Percentiles rank a stretch among this genome's conserved stretches.
Conservation (phyloP, 2,797 vertebrate genomes). For the Aldrovandia affinis region DNA sequence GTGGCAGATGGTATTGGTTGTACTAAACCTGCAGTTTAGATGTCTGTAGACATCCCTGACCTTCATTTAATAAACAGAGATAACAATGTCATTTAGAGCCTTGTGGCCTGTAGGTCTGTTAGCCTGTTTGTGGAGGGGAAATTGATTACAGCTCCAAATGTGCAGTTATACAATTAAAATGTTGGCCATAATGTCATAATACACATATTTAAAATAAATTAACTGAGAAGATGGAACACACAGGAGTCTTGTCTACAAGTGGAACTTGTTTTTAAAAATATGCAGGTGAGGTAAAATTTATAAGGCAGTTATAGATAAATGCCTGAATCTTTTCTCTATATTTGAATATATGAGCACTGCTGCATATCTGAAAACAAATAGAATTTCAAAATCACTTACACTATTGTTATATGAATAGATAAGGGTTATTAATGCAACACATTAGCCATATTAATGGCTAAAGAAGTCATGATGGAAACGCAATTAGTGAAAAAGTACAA, state of each 20-base stretch:
- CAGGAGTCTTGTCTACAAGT: not conserved
- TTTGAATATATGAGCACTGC: not conserved
- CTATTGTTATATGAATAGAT: not conserved
- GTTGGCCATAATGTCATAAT: not conserved
- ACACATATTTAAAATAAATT: constrained; percentile 1
- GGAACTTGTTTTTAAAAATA: not conserved
- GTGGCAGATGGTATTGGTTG: not conserved
- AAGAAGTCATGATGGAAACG: no score
- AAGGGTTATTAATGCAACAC: not conserved
- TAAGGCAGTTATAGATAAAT: not conserved
- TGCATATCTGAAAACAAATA: not conserved
- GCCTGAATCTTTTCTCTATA: not conserved
- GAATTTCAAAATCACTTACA: not conserved
- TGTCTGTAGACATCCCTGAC: not conserved
- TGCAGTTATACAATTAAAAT: constrained; percentile 2
- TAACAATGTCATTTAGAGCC: constrained; percentile 2
- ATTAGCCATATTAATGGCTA: not conserved
- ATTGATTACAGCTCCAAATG: constrained; percentile 5
- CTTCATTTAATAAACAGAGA: constrained; percentile 18
- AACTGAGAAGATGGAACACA: not conserved
- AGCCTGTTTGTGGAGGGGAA: not conserved
- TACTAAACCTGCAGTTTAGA: not conserved
- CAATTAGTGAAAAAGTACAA: no score
- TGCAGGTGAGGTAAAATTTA: not conserved
- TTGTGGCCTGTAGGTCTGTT: no score